Percentiles rank a stretch among this genome's conserved stretches.
phyloP scores from a whole-genome alignment of 2,888 invertebrate genomes.

The Elysia crispata region DNA sequence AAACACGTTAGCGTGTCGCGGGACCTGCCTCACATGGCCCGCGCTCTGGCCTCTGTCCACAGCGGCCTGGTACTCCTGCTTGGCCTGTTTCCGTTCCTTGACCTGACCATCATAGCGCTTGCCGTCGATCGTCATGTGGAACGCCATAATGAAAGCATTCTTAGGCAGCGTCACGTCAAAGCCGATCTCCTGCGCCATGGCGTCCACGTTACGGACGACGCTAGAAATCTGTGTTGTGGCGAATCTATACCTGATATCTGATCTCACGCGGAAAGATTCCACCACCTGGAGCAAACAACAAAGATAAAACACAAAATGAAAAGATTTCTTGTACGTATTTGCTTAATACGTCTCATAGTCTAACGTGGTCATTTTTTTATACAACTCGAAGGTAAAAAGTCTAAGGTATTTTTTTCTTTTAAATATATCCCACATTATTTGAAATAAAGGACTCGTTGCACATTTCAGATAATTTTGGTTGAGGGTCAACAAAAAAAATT shows the following conservation, averaged over 20 bases:
- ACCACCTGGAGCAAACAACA: conserved; percentile 29
- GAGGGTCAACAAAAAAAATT: no score
- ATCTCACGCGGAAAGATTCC: conserved; percentile 42
- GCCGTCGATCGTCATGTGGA: conserved; percentile 46
- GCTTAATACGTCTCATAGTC: no score
- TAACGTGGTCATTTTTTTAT: no score
- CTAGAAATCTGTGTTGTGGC: conserved; percentile 51
- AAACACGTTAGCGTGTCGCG: conserved; percentile 68
- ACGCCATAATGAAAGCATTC: conserved; percentile 71
- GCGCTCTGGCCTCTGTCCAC: conserved; percentile 40
- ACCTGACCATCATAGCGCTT: conserved; percentile 40
- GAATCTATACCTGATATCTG: conserved; percentile 50
- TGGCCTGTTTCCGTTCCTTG: conserved; percentile 39
- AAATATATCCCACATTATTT: no score
- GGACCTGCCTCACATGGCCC: conserved; percentile 40
- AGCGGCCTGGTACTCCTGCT: conserved; percentile 23
- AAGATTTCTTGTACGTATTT: no score
- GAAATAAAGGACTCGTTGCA: no score
- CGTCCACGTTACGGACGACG: conserved; percentile 64
- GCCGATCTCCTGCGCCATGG: conserved; percentile 81
- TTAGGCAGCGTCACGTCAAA: conserved; percentile 73
- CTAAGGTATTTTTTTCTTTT: no score
- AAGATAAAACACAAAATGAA: no score
- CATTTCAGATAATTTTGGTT: no score
- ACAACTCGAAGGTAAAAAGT: no score